phyloP scores from a whole-genome alignment of 2,888 invertebrate genomes.

The Platerodrilus igneus region DNA sequence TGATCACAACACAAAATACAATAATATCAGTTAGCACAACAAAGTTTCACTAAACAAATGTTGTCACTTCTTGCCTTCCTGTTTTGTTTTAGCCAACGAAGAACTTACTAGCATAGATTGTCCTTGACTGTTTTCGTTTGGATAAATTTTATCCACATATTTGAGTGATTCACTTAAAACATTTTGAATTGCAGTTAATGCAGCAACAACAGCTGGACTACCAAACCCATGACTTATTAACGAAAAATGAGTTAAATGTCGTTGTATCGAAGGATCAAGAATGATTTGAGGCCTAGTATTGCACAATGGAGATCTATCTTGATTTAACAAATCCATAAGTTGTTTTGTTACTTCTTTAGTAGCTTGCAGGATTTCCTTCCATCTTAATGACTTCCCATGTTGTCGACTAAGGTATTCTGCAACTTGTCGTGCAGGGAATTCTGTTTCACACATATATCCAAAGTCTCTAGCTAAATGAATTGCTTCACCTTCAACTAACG shows the following conservation, averaged over 20 bases:
- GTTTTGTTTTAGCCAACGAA: slow-evolving; percentile 75
- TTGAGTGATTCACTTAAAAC: slow-evolving; percentile 95
- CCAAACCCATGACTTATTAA: slow-evolving; percentile 99
- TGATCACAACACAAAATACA: slow-evolving; percentile 44
- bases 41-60: slow-evolving; percentile 8
- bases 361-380: slow-evolving; percentile 46
- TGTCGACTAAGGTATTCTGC: slow-evolving; percentile 94
- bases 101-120: slow-evolving; percentile 76
- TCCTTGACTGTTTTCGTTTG: slow-evolving; percentile 50
- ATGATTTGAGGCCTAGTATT: slow-evolving; percentile 92
- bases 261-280: slow-evolving; percentile 91
- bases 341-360: slow-evolving; percentile 79
- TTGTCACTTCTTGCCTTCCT: slow-evolving; percentile 76
- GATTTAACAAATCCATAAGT: slow-evolving; percentile 93
- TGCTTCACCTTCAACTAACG: slow-evolving; percentile 98
- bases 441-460: slow-evolving; percentile 97
- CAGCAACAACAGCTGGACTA: slow-evolving; percentile 95
- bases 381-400: slow-evolving; percentile 61
- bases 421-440: slow-evolving; percentile 95
- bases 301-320: slow-evolving; percentile 94
- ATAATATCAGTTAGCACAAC: slow-evolving; percentile 30
- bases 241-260: slow-evolving; percentile 95
- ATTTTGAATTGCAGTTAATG: slow-evolving; percentile 92
- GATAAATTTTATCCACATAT: slow-evolving; percentile 93
- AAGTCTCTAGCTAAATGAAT: slow-evolving; percentile 97